These are phyloP conservation scores for Cyprinella venusta DNA, from an alignment of 2,797 vertebrate genomes.

Conservation along the genomic window DNA sequence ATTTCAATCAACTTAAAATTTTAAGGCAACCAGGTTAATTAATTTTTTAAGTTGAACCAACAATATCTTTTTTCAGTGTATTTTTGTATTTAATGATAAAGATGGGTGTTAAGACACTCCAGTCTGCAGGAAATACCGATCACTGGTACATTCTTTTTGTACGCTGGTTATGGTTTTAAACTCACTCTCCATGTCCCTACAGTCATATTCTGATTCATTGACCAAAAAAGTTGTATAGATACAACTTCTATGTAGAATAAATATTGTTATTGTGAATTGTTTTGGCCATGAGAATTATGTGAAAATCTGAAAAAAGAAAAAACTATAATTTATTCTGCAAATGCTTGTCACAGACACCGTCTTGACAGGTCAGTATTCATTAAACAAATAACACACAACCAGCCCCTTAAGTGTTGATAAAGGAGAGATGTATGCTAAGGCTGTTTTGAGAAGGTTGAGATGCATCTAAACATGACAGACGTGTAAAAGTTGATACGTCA, in stretches of 20 bases:
- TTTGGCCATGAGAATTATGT: neutral
- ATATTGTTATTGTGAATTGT: neutral
- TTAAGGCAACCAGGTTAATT: no score
- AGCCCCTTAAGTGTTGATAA: neutral
- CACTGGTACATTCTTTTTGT: neutral
- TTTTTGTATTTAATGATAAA: neutral
- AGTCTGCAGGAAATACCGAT: neutral
- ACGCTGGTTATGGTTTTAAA: neutral
- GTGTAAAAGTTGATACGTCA: slow-evolving; percentile 33
- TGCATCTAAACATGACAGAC: slow-evolving; percentile 4
- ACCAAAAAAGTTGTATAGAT: neutral
- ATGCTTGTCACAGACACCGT: neutral
- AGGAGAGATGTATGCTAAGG: neutral
- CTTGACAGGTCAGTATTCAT: slow-evolving; percentile 1
- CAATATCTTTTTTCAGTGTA: neutral
- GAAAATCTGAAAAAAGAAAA: neutral
- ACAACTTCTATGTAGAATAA: neutral
- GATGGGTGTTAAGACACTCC: neutral
- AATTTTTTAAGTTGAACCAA: no score
- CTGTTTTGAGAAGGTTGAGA: neutral
- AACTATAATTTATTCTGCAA: neutral
- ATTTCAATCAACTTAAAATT: no score
- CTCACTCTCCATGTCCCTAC: neutral
- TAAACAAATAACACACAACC: neutral
- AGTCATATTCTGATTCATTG: neutral